Percentiles rank a stretch among this genome's conserved stretches.
These are phyloP conservation scores for Cosmia trapezina DNA, from an alignment of 2,888 invertebrate genomes.

Conservation along the genomic window DNA sequence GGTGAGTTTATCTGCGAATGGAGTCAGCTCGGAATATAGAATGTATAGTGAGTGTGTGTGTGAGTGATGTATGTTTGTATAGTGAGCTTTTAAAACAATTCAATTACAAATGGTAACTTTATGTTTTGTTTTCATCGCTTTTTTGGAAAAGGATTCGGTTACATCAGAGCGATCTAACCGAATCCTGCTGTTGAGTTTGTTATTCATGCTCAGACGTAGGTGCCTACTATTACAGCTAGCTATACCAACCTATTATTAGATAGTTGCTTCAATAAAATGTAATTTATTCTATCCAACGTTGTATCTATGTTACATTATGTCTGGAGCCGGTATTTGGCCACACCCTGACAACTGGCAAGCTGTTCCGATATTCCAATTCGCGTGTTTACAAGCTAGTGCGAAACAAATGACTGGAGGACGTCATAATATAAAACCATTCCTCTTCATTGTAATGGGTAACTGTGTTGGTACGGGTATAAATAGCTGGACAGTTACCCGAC, in stretches of 20 bases:
- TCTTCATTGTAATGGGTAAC: not conserved
- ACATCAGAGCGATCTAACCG: not conserved
- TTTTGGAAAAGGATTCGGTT: not conserved
- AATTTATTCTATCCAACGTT: slow-evolving; percentile 13
- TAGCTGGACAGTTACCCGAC: not conserved
- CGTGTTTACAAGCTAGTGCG: slow-evolving; percentile 1
- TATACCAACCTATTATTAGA: slow-evolving; percentile 13
- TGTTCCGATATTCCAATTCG: not conserved
- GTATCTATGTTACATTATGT: not conserved
- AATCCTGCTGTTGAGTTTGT: not conserved
- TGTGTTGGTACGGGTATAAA: not conserved
- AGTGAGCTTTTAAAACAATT: slow-evolving; percentile 6
- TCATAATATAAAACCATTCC: not conserved
- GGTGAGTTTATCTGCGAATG: slow-evolving; percentile 34
- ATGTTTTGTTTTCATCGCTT: not conserved
- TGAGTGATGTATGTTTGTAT: not conserved
- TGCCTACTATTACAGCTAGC: not conserved
- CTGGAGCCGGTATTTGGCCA: slow-evolving; percentile 14
- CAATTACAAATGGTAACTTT: not conserved
- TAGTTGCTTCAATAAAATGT: slow-evolving; percentile 22
- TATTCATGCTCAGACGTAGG: not conserved
- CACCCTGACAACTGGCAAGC: slow-evolving; percentile 21
- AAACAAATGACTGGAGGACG: slow-evolving; percentile 17
- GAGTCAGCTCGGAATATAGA: not conserved
- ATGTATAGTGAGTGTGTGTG: too few species aligned